Percentiles rank a stretch among this genome's conserved stretches.
phyloP scores from a whole-genome alignment of 2,888 invertebrate species.

The Macaria notata region DNA sequence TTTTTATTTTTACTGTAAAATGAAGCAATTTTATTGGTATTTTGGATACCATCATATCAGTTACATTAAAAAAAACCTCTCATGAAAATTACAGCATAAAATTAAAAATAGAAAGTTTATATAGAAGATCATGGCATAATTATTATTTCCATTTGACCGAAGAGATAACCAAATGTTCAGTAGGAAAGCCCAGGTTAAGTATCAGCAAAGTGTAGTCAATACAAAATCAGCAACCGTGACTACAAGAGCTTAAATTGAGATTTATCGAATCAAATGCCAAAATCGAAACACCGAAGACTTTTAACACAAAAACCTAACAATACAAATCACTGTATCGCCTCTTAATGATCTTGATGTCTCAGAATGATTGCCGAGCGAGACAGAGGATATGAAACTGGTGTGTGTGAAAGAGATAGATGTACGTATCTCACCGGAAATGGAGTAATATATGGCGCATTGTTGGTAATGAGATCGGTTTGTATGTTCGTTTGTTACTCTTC shows the following conservation, averaged over 20 bases:
- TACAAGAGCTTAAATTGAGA: slow-evolving; percentile 31
- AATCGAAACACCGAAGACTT: slow-evolving; percentile 29
- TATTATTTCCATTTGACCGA: no score
- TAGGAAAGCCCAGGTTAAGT: no score
- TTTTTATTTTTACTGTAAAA: no score
- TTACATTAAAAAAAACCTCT: no score
- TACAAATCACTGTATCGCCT: slow-evolving; percentile 76
- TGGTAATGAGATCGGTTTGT: slow-evolving; percentile 79
- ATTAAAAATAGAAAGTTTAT: no score
- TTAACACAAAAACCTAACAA: slow-evolving; percentile 35
- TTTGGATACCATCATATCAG: no score
- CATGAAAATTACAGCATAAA: no score
- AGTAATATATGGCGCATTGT: slow-evolving; percentile 80
- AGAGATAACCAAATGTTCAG: no score
- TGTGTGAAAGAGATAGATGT: slow-evolving; percentile 44
- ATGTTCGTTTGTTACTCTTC: slow-evolving; percentile 57
- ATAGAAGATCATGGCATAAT: no score
- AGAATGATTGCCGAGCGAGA: slow-evolving; percentile 62
- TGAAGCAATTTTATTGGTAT: no score
- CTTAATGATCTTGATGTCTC: slow-evolving; percentile 74
- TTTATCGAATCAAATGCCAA: slow-evolving; percentile 34
- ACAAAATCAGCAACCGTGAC: background rate
- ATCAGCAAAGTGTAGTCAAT: slow-evolving; percentile 1
- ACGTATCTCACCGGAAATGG: slow-evolving; percentile 74
- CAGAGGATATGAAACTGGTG: slow-evolving; percentile 12